Percentiles rank a stretch among this genome's conserved stretches.
Evolutionary conservation across 2,797 vertebrate species (phyloP).

Genomic region (Rhinoraja longicauda): DNA sequence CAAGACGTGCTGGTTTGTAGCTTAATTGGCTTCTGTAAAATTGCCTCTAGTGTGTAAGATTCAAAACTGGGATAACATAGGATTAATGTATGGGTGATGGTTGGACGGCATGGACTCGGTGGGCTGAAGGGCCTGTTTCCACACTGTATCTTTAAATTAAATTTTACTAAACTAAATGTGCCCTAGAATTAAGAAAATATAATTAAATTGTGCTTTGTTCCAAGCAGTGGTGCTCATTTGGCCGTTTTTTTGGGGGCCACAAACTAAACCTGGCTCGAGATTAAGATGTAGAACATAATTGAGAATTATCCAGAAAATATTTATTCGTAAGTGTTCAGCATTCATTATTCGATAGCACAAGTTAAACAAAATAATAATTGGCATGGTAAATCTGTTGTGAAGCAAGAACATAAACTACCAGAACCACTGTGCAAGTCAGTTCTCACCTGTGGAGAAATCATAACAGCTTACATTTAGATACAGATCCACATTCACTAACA

Average conservation of each 20-base stretch:
- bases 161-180: background rate
- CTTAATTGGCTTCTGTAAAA: too few species aligned
- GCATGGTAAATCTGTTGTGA: background rate
- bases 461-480: background rate
- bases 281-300: background rate
- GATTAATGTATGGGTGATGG: too few species aligned
- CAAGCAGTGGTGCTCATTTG: background rate
- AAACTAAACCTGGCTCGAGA: background rate
- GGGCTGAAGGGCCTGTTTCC: too few species aligned
- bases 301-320: background rate
- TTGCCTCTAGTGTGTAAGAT: too few species aligned
- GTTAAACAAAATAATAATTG: background rate
- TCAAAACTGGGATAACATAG: too few species aligned
- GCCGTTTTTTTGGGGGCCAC: background rate
- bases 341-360: background rate
- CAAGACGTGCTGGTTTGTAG: too few species aligned
- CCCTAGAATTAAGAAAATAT: background rate
- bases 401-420: background rate
- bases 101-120: too few species aligned
- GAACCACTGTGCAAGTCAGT: background rate
- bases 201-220: background rate
- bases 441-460: background rate
- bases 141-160: too few species aligned
- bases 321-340: background rate
- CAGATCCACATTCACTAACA: background rate